phyloP scores from a whole-genome alignment of 35 echinoderm and acorn worm species.

The Ophioderma brevispina region DNA sequence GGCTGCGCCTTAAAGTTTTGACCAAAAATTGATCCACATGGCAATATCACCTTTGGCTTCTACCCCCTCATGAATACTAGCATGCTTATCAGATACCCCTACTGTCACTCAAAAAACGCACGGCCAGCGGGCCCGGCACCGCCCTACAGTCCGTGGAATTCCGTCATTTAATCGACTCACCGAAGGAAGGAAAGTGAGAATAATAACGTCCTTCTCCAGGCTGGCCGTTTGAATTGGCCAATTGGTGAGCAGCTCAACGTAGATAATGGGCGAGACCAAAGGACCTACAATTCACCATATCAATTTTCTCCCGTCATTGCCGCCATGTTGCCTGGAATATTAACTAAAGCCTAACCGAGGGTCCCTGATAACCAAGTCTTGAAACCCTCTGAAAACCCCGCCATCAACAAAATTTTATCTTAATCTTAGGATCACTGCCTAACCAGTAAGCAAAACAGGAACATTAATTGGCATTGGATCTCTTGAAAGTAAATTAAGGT shows the following conservation, averaged over 20 bases:
- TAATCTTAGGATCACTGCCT: background rate
- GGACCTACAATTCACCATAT: slow-evolving; percentile 32
- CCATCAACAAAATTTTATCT: background rate
- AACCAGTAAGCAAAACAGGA: background rate
- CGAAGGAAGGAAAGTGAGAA: background rate
- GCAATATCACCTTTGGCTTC: too few species aligned
- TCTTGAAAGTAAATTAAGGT: background rate
- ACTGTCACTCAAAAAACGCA: slow-evolving; percentile 12
- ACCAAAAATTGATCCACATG: too few species aligned
- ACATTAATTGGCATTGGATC: slow-evolving; percentile 31
- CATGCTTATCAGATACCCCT: background rate
- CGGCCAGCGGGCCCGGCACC: background rate
- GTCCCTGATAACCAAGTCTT: background rate
- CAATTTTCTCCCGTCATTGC: slow-evolving; percentile 14
- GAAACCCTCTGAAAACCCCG: background rate
- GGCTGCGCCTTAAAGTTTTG: background rate
- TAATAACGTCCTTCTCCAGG: slow-evolving; percentile 19
- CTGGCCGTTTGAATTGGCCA: slow-evolving; percentile 15
- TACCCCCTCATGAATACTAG: background rate
- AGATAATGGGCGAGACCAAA: slow-evolving; percentile 12
- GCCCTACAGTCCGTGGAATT: background rate
- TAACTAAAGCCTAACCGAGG: background rate
- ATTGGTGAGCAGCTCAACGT: slow-evolving; percentile 46
- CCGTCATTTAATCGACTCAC: slow-evolving; percentile 27
- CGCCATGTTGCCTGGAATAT: background rate